phyloP scores from a whole-genome alignment of 2,888 invertebrate species.

The Entomobrya multifasciata region DNA sequence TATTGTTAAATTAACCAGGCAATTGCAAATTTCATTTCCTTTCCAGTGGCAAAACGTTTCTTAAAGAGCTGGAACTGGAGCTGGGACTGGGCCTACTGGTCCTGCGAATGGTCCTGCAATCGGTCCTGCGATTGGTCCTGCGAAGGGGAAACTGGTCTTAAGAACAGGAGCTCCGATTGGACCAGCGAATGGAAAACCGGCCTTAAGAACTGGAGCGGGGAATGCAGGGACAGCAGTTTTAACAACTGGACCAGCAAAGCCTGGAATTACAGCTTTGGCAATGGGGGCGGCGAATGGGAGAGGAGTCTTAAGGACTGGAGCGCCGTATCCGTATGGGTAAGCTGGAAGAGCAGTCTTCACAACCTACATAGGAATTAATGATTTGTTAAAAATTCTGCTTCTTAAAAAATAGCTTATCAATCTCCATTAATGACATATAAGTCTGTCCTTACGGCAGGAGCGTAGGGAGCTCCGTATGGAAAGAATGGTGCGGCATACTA shows the following conservation, averaged over 20 bases:
- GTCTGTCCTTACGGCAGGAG: slow-evolving; percentile 1
- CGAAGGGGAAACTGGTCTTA: no score
- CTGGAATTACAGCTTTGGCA: not conserved
- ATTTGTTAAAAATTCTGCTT: not conserved
- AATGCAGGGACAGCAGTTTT: slow-evolving; percentile 16
- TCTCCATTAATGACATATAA: not conserved
- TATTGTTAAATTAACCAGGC: no score
- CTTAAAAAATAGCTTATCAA: not conserved
- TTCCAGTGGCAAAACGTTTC: no score
- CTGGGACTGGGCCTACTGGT: slow-evolving; percentile 22
- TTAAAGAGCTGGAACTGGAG: slow-evolving; percentile 8
- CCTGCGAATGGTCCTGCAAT: slow-evolving; percentile 5
- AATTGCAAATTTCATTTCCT: no score
- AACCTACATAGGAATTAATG: no score
- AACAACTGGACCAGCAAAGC: slow-evolving; percentile 4
- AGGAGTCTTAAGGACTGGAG: slow-evolving; percentile 2
- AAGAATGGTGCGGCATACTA: slow-evolving; percentile 32
- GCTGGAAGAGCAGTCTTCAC: not conserved
- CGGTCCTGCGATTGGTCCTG: no score
- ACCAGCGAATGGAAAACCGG: slow-evolving; percentile 9
- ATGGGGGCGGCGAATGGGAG: not conserved
- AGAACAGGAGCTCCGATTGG: no score
- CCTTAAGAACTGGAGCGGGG: no score
- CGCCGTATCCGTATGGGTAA: not conserved
- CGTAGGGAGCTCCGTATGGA: slow-evolving; percentile 24